These are phyloP conservation scores for Limosa lapponica DNA, from an alignment of 2,797 vertebrate species.

Conservation along the genomic window DNA sequence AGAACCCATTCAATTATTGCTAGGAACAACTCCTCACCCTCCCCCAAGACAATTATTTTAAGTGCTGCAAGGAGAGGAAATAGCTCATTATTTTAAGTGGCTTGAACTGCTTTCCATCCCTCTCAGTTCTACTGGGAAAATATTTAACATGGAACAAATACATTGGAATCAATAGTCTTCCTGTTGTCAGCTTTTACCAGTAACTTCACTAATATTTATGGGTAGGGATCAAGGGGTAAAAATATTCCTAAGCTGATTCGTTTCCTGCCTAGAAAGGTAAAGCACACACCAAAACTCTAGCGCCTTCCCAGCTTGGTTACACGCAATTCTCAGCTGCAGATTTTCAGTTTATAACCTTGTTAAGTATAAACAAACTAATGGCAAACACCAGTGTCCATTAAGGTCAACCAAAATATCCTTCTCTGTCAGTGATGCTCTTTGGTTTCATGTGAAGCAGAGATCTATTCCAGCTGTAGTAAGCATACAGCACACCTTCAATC, in stretches of 20 bases:
- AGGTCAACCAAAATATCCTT: background rate
- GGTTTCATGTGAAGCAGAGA: background rate
- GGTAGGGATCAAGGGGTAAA: background rate
- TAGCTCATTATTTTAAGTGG: conserved; percentile 29
- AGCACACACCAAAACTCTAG: background rate
- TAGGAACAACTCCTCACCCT: background rate
- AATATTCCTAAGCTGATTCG: background rate
- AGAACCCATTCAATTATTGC: background rate
- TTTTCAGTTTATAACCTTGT: background rate
- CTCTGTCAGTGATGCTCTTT: background rate
- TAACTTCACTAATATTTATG: background rate
- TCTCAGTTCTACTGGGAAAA: background rate
- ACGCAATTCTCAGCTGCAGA: background rate
- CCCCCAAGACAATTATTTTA: background rate
- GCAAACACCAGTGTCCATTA: background rate
- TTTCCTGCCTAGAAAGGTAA: background rate
- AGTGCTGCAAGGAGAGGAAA: background rate
- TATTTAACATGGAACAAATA: conserved; percentile 2
- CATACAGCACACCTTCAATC: background rate
- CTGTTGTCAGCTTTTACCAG: background rate
- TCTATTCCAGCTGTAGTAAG: background rate
- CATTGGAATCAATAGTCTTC: background rate
- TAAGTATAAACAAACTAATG: background rate
- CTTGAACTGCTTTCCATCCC: background rate
- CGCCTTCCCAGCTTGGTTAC: background rate